A percentile compares a stretch with the other conserved stretches of the same genome.
Conservation (phyloP, 2,113 vertebrate genomes). For the Chaetodon auriga region DNA sequence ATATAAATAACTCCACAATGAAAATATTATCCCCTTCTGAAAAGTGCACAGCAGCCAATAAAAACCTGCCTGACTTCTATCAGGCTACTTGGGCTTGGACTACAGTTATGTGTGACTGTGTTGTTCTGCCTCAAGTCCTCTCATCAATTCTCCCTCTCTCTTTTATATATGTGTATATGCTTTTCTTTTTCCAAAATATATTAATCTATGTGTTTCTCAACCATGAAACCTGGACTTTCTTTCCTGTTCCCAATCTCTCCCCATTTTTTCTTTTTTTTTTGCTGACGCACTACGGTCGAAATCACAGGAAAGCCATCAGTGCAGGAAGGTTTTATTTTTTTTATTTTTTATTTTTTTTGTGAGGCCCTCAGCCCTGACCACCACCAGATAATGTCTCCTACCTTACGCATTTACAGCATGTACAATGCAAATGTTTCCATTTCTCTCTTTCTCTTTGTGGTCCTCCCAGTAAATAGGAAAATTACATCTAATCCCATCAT, state of each 20-base stretch:
- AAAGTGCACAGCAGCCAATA: conserved; percentile 77
- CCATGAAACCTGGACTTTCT: conserved; percentile 39
- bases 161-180: conserved; percentile 28
- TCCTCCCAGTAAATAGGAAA: conserved; percentile 61
- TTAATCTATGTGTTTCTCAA: conserved; percentile 35
- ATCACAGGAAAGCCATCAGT: conserved; percentile 43
- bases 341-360: too few species aligned
- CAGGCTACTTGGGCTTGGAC: conserved; percentile 75
- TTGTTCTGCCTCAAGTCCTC: conserved; percentile 55
- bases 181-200: conserved; percentile 45
- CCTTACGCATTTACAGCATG: conserved; percentile 22
- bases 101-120: conserved; percentile 62
- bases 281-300: conserved; percentile 16
- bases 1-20: conserved; percentile 82
- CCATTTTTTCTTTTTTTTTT: background rate
- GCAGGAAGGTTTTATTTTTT: background rate
- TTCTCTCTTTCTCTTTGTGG: conserved; percentile 10
- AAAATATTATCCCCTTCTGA: conserved; percentile 83
- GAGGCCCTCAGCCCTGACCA: conserved; percentile 5
- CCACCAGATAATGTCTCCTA: conserved; percentile 33
- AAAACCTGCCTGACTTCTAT: conserved; percentile 83
- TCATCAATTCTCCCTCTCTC: conserved; percentile 52
- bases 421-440: conserved; percentile 38
- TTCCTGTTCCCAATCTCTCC: conserved; percentile 11
- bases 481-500: conserved; percentile 72